Percentiles rank a stretch among this genome's conserved stretches.
These are phyloP conservation scores for Rutilus rutilus DNA, from an alignment of 2,113 vertebrate genomes.

Conservation along the genomic window DNA sequence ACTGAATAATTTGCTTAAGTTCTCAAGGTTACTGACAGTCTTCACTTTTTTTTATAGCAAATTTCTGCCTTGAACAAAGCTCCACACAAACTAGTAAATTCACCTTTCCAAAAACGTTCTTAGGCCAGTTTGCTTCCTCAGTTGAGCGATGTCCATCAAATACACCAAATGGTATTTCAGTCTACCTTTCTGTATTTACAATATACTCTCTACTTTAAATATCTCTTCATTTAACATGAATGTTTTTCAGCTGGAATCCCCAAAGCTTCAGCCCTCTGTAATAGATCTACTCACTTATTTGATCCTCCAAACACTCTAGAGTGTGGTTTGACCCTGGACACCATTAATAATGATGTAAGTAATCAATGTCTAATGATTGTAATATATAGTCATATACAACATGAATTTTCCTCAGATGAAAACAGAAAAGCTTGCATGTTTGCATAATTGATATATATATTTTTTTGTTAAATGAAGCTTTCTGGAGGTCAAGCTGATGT, in stretches of 20 bases:
- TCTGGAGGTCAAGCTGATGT: not conserved
- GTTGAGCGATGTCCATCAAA: not conserved
- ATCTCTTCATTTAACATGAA: not conserved
- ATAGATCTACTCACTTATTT: not conserved
- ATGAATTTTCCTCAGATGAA: not conserved
- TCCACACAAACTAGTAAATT: not conserved
- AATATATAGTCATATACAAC: not conserved
- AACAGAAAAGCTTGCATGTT: not conserved
- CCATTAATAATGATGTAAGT: constrained; percentile 54
- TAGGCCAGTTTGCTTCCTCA: constrained; percentile 41
- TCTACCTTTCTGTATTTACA: constrained; percentile 1
- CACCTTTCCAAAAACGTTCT: constrained; percentile 14
- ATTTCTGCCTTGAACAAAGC: not conserved
- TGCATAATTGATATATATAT: not conserved
- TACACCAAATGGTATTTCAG: constrained; percentile 46
- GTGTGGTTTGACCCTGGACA: constrained; percentile 56
- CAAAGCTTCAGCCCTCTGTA: constrained; percentile 46
- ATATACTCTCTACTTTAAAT: not conserved
- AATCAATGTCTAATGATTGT: not conserved
- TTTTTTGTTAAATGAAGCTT: not conserved
- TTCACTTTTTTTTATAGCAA: constrained; percentile 19
- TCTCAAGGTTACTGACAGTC: not conserved
- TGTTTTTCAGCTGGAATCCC: constrained; percentile 51
- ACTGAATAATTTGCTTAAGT: not conserved
- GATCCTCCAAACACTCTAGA: not conserved